Evolutionary conservation across 2,113 vertebrate species (phyloP), one percentile per base, ranked within the genome.

Genomic region (Azemiops feae): DNA sequence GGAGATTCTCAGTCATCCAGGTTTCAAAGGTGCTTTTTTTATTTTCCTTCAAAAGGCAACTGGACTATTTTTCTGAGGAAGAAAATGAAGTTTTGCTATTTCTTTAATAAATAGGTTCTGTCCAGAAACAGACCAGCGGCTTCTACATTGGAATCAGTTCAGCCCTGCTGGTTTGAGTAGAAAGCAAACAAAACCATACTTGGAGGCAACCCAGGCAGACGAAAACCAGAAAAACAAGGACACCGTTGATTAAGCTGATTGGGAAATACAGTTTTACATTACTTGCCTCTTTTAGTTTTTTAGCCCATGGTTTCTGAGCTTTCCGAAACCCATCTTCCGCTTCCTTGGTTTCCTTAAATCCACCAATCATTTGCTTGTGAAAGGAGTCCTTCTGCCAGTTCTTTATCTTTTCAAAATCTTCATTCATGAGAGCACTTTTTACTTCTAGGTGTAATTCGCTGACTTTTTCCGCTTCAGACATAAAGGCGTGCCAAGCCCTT

Each of bases 291-390:
- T 99, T 99, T 88, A 99, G 98, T 95, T 99, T 99, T 98, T 99
- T 99, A 92, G 99, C 98, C 99, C 99, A 99, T 92, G 99, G 99
- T 97, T 99, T 99, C 97, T 99, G 99, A 18, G 99, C 99, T 97
- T 99, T 99, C 95, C 99, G 98, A 97, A 99, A 99, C 93, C 99
- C 98, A 45, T 99, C 99, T 9, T 99, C 99, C 0, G 99, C 98
- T 96, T 99, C 99, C 94, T 99, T 99, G 14, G 99, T 99, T 97
- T 99, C 99, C 97, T 99, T 99, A 96, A 99, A 99, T 96, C 99
- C 98, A 1, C 99, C 99, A 64, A 99, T 99, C 98, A 99, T 99
- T 98, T 99, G 99, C 94, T 99, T 99, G 97, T 99, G 99, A 96
- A 98, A 99, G 93, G 98, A 98, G 43, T 99, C 99, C 95, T 98